phyloP scores from a whole-genome alignment of 2,797 vertebrate genomes.

The Triplophysa yarkandensis region DNA sequence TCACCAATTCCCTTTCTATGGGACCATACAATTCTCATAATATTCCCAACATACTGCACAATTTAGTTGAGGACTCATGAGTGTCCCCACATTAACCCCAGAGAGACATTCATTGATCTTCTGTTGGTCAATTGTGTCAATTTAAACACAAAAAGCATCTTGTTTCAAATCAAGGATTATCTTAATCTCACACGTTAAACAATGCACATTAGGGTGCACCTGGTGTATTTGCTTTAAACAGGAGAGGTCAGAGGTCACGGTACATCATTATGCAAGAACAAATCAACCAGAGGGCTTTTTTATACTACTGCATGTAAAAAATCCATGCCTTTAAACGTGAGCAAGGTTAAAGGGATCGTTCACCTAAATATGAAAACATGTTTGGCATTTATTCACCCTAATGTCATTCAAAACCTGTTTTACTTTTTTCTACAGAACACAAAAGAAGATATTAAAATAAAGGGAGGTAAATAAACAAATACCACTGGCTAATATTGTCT shows the following conservation, averaged over 20 bases:
- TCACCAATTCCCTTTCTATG: conserved; percentile 3
- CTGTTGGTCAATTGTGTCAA: too few species aligned
- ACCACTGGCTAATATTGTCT: too few species aligned
- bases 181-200: too few species aligned
- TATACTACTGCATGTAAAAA: background rate
- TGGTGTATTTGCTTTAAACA: background rate
- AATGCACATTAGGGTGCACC: background rate
- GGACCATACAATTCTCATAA: conserved; percentile 12
- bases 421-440: too few species aligned
- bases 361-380: too few species aligned
- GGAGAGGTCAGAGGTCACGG: background rate
- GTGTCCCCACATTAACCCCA: conserved; percentile 23
- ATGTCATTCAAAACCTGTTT: too few species aligned
- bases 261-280: background rate
- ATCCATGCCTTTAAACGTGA: background rate
- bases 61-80: conserved; percentile 6
- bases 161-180: too few species aligned
- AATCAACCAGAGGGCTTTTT: background rate
- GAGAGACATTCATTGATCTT: background rate
- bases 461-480: too few species aligned
- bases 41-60: conserved; percentile 9
- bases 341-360: too few species aligned
- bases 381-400: too few species aligned
- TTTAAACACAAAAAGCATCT: background rate
- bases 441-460: too few species aligned